These are phyloP conservation scores for Oscheius sp. DNA, from an alignment of 1,140 invertebrate species.

Conservation along the genomic window DNA sequence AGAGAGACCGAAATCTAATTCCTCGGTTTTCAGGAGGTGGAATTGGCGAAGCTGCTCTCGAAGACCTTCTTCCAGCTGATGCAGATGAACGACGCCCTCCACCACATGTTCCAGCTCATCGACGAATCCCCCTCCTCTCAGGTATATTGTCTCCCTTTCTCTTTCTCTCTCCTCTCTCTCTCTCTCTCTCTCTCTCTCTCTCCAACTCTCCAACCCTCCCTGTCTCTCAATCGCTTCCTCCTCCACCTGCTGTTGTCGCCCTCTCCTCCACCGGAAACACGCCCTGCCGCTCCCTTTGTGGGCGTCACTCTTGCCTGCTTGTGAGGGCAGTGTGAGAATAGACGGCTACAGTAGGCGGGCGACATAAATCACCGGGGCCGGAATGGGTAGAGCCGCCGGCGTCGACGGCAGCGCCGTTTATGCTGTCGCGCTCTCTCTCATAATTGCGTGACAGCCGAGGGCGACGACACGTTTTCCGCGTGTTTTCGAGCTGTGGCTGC, in stretches of 20 bases:
- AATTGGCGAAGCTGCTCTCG: constrained; percentile 79
- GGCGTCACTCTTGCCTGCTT: constrained; percentile 1
- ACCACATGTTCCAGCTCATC: constrained; percentile 72
- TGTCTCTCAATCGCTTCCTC: background rate
- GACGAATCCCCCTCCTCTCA: constrained; percentile 48
- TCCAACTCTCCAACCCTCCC: too few relatives aligned
- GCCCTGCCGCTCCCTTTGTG: constrained; percentile 24
- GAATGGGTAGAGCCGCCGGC: background rate
- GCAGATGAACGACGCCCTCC: constrained; percentile 82
- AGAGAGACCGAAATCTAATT: background rate
- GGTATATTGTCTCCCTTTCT: constrained; percentile 39
- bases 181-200: too few relatives aligned
- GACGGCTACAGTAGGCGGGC: constrained; percentile 1
- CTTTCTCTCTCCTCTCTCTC: background rate
- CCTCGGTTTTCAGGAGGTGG: constrained; percentile 53
- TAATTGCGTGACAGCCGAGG: background rate
- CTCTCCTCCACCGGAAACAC: background rate
- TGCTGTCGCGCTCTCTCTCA: background rate
- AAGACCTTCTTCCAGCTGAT: constrained; percentile 89
- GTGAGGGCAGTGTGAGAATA: background rate
- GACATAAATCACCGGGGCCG: constrained; percentile 5
- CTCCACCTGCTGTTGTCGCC: background rate
- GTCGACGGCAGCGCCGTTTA: background rate
- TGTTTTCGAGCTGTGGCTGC: background rate
- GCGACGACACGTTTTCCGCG: too few relatives aligned